Conservation (phyloP, 2,888 invertebrate species). For the Synergus gifuensis region DNA sequence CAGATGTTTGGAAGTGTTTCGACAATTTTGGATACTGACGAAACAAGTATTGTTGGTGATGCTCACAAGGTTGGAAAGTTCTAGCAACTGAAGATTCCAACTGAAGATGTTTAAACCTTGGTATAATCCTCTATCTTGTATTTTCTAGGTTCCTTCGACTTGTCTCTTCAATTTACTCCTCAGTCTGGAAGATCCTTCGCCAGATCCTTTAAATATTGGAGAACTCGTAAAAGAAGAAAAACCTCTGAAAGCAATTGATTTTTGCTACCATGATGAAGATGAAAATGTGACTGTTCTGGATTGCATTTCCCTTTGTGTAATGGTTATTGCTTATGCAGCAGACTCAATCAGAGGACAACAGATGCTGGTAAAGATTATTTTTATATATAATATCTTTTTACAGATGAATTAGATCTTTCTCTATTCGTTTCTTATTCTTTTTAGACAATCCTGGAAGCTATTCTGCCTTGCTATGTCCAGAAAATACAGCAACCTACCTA, state of each 20-base stretch:
- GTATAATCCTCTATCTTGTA: constrained; percentile 24
- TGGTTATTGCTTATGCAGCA: constrained; percentile 98
- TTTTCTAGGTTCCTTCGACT: constrained; percentile 88
- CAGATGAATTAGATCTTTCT: not conserved
- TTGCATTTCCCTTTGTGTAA: constrained; percentile 98
- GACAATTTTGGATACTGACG: constrained; percentile 95
- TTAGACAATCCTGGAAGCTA: constrained; percentile 96
- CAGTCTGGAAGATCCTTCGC: constrained; percentile 95
- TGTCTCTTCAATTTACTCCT: constrained; percentile 94
- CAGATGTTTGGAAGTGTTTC: constrained; percentile 99
- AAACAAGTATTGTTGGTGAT: constrained; percentile 91
- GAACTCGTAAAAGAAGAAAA: constrained; percentile 95
- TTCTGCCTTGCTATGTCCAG: constrained; percentile 96
- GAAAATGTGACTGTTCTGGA: constrained; percentile 98
- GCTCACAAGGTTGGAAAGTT: constrained; percentile 88
- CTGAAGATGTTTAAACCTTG: constrained; percentile 5
- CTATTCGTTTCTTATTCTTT: constrained; percentile 39
- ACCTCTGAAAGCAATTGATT: constrained; percentile 96
- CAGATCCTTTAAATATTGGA: constrained; percentile 95
- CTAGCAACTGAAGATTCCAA: not conserved
- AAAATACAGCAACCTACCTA: constrained; percentile 94
- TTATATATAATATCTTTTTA: not conserved
- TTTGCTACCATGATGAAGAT: constrained; percentile 98
- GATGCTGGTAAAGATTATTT: constrained; percentile 85
- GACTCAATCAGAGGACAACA: constrained; percentile 95